Percentiles rank a stretch among this genome's conserved stretches.
Conservation (phyloP, 2,797 vertebrate species). For the Alca torda region DNA sequence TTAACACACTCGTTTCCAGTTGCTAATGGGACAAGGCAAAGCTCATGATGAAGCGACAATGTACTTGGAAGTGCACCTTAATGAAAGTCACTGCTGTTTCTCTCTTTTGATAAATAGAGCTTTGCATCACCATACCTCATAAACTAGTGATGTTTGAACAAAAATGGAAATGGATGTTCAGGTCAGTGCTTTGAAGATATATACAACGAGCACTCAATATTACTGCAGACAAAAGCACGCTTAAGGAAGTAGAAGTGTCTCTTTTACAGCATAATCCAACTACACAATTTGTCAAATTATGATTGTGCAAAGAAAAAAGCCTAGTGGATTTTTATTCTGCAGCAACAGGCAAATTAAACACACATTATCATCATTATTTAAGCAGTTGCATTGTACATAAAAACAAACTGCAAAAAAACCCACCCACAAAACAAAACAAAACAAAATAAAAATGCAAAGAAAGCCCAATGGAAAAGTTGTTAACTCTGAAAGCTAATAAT, state of each 20-base stretch:
- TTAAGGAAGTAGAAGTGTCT: background rate
- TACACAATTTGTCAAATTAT: background rate
- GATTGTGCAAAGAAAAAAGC: background rate
- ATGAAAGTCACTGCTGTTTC: conserved; percentile 58
- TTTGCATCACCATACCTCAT: conserved; percentile 50
- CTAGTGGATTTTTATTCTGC: conserved; percentile 38
- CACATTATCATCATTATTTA: conserved; percentile 54
- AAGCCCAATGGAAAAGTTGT: conserved; percentile 76
- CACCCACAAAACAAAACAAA: conserved; percentile 1
- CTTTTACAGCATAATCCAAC: background rate
- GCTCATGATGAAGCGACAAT: conserved; percentile 61
- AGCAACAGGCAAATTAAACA: conserved; percentile 69
- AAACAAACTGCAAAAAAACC: conserved; percentile 41
- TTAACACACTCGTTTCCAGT: conserved; percentile 38
- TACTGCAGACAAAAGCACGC: background rate
- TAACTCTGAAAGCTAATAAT: conserved; percentile 93
- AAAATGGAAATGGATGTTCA: conserved; percentile 51
- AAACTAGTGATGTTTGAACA: conserved; percentile 45
- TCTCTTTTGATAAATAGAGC: conserved; percentile 57
- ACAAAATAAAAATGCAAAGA: conserved; percentile 57
- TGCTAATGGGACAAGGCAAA: conserved; percentile 71
- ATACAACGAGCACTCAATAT: background rate
- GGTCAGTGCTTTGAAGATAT: conserved; percentile 15
- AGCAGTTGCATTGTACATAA: conserved; percentile 39
- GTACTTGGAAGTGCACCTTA: conserved; percentile 60